Percentiles rank a stretch among this genome's conserved stretches.
Conservation (phyloP, 2,888 invertebrate genomes). For the Atethmia centrago region DNA sequence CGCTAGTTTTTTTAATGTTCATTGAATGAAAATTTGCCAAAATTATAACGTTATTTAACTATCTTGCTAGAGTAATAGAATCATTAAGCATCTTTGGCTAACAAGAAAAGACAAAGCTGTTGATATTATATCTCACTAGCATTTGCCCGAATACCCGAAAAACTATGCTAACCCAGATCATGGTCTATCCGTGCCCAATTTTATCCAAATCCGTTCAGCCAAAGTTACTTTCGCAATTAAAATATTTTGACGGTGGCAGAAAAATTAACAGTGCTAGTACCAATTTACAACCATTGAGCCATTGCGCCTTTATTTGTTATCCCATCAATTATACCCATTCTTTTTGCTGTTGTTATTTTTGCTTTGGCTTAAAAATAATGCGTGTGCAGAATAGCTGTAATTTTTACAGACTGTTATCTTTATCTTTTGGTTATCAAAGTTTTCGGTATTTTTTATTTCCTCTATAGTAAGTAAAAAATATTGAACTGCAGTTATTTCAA, state of each 20-base stretch:
- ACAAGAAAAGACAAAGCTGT: not conserved
- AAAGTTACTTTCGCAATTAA: not conserved
- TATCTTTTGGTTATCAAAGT: not conserved
- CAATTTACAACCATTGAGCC: no score
- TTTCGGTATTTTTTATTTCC: not conserved
- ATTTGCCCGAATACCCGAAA: no score
- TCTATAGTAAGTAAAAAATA: not conserved
- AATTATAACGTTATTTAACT: not conserved
- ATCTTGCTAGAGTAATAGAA: not conserved
- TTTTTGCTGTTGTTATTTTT: no score
- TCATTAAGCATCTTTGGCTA: not conserved
- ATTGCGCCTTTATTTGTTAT: constrained; percentile 36
- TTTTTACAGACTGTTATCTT: not conserved
- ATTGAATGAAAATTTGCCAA: not conserved
- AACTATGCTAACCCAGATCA: not conserved
- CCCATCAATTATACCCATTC: constrained; percentile 37
- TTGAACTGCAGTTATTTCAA: not conserved
- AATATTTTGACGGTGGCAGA: no score
- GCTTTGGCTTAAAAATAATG: not conserved
- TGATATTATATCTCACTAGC: not conserved
- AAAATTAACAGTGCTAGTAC: no score
- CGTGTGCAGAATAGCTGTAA: not conserved
- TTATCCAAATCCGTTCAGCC: not conserved
- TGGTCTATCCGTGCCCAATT: not conserved
- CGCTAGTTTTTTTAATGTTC: not conserved